Base-by-base conservation (phyloP, 1,140 invertebrate species). In the Coenobita brevimanus region DNA sequence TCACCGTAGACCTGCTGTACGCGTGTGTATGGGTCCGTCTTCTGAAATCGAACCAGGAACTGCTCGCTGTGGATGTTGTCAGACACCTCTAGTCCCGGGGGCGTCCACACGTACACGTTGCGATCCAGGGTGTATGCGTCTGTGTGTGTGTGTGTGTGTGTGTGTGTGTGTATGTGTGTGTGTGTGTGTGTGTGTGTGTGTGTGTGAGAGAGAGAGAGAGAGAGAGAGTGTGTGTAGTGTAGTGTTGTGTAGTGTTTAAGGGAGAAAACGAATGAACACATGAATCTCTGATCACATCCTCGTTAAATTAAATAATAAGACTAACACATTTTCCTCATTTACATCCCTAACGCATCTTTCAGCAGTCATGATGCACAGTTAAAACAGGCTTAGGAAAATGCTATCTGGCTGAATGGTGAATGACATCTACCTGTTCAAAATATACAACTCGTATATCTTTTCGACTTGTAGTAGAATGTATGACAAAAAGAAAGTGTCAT, bases 91-190 rank as follows among this genome's bases (percentile, higher is more conserved):
- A 76, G 73, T 0, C 33, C 73, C 2, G 73, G 73, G 1, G 73
- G 46, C 36, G 43, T 43, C 73, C 73, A 76, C 36, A 41, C 13
- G 21, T 76, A 76, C 73, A 30, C 73, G 73, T 76, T 76, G 38
- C 73, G 24, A 0, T 41, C 73, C 10, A 76, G 33, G 0, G 73
- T 76, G 73, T 76, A 76, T 38, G 73, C 73, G 41, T 46, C 73
- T 76, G 73, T 2, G 41, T 24, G 33, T n/a, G n/a, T n/a, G 27
- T n/a, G n/a, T n/a, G n/a, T n/a, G n/a, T n/a, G n/a, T n/a, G n/a
- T n/a, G n/a, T n/a, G n/a, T n/a, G n/a, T n/a, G n/a, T n/a, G n/a
- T n/a, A n/a, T n/a, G n/a, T n/a, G n/a, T n/a, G n/a, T n/a, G n/a
- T n/a, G n/a, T n/a, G n/a, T n/a, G n/a, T n/a, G n/a, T n/a, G 67